Base-by-base conservation (phyloP, 2,113 vertebrate genomes). In the Thryonomys swinderianus region DNA sequence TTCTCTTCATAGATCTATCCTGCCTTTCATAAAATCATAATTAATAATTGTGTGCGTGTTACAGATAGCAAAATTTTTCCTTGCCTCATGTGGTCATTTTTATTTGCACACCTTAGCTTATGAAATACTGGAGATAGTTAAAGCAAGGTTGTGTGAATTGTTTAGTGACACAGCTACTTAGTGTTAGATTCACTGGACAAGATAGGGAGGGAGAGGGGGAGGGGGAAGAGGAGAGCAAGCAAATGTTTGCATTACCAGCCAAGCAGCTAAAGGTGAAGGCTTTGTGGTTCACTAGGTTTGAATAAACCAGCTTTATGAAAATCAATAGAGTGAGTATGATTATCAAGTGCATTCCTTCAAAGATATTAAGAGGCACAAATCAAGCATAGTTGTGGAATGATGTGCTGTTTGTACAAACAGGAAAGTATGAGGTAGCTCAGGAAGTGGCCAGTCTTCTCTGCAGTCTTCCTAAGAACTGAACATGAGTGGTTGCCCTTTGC, bases 271-370 rank as follows among this genome's bases (percentile, higher is more conserved):
- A 92, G 92, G 90, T 81, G 55, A 59, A 98, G 96, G 64, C 87
- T 45, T 78, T 74, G 37, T 97, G 96, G 98, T 97, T 97, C 96
- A 97, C 92, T 92, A 95, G 79, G 80, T 90, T 96, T 98, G 93
- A 97, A 92, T 74, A 97, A 97, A 98, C 96, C 16, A 76, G 91
- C 93, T 98, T 96, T 98, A 96, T 98, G 97, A 98, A 98, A 97
- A 98, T 98, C 98, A 96, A 98, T 98, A 98, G 83, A 93, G 87
- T 96, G 95, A 96, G 95, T 98, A 95, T 94, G 98, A 96, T 98
- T 98, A 98, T 97, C 96, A 97, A 96, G 81, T 96, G 48, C 95
- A 97, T 98, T 98, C 96, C 95, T 96, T 95, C 97, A 93, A 97
- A 95, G 96, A 94, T 97, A 98, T 97, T 98, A 97, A 96, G 88